A percentile compares a stretch with the other conserved stretches of the same genome.
These are phyloP conservation scores for Halichoerus grypus DNA, from an alignment of 2,113 vertebrate species.

Conservation along the genomic window DNA sequence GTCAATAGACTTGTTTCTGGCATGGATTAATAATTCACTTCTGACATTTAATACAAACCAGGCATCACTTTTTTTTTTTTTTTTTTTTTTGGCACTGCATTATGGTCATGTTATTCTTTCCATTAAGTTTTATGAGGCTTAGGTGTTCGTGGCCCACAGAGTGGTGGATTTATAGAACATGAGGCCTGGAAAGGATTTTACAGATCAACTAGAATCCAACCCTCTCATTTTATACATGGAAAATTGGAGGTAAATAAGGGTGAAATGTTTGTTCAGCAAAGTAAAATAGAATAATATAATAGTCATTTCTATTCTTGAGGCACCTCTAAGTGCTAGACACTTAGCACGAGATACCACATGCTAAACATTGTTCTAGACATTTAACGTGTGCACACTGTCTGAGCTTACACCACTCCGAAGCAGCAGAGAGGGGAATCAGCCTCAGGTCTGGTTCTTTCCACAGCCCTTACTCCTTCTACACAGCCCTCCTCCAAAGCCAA, in stretches of 20 bases:
- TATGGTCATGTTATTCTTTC: slow-evolving; percentile 13
- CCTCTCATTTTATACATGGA: slow-evolving; percentile 11
- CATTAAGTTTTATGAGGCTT: slow-evolving; percentile 28
- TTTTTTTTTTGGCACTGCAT: background rate
- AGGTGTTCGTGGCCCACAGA: background rate
- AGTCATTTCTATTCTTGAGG: background rate
- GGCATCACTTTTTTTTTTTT: background rate
- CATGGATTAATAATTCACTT: slow-evolving; percentile 64
- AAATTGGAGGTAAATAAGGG: background rate
- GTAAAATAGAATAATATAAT: background rate
- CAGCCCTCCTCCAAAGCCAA: background rate
- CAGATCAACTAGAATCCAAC: background rate
- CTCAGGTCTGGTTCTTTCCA: background rate
- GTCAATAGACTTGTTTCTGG: background rate
- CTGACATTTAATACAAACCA: slow-evolving; percentile 57
- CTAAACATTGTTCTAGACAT: background rate
- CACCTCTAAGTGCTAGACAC: background rate
- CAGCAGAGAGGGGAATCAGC: background rate
- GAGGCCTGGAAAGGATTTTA: background rate
- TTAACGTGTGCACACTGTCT: background rate
- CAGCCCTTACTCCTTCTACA: background rate
- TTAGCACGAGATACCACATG: background rate
- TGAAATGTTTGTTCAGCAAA: background rate
- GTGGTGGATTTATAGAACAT: background rate
- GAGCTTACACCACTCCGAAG: background rate